These are phyloP conservation scores for Ptychodera flava DNA, from an alignment of 35 echinoderm and acorn worm species.

Conservation along the genomic window DNA sequence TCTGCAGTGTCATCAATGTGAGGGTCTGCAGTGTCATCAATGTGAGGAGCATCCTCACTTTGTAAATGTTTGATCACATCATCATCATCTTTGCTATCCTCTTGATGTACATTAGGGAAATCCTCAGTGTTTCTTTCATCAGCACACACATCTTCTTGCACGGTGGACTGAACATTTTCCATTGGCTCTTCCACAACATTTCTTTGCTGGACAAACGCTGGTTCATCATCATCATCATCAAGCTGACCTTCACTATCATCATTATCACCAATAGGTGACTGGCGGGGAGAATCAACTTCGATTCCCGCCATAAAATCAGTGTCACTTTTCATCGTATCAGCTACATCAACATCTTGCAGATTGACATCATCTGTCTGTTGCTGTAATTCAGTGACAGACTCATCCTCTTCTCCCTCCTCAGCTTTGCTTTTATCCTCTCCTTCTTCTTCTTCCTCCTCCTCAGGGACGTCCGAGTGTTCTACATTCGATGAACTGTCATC, in stretches of 20 bases:
- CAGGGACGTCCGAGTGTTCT: neutral
- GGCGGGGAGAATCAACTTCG: neutral
- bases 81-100: no score
- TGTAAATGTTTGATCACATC: no score
- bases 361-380: neutral
- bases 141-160: no score
- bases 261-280: neutral
- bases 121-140: no score
- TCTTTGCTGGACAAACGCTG: neutral
- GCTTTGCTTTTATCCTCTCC: no score
- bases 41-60: no score
- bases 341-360: neutral
- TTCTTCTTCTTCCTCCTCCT: neutral
- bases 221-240: neutral
- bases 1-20: no score
- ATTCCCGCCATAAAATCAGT: neutral
- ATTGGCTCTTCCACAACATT: neutral
- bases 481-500: neutral
- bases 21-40: no score
- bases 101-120: no score
- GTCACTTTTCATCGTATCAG: neutral
- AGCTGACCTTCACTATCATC: conserved; percentile 7
- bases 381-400: neutral
- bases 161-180: no score
- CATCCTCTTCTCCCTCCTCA: neutral